phyloP scores from a whole-genome alignment of 2,113 vertebrate species.

The Tyrannus savana region DNA sequence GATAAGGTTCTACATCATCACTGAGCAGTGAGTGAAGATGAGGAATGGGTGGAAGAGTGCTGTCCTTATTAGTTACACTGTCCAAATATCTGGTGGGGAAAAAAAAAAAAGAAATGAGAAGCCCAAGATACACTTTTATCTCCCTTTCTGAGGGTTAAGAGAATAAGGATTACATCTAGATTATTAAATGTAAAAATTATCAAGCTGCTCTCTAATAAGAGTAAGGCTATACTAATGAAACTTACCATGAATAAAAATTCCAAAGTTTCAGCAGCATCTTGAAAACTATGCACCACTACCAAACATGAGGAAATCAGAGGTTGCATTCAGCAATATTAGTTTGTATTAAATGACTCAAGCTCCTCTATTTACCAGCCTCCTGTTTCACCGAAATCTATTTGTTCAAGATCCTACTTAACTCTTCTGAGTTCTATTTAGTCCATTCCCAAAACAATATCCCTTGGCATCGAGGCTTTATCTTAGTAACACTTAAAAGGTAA shows the following conservation, averaged over 20 bases:
- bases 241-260: not conserved
- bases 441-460: not conserved
- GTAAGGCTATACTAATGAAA: not conserved
- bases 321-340: not conserved
- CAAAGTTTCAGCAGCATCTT: not conserved
- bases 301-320: not conserved
- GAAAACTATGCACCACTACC: not conserved
- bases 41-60: conserved; percentile 94
- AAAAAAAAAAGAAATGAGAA: not conserved
- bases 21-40: conserved; percentile 96
- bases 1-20: conserved; percentile 91
- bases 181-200: not conserved
- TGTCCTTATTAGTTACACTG: conserved; percentile 97
- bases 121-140: not conserved
- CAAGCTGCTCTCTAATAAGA: not conserved
- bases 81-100: conserved; percentile 86
- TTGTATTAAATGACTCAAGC: not conserved
- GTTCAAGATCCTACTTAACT: not conserved
- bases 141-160: not conserved
- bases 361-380: not conserved
- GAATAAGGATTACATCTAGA: not conserved
- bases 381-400: not conserved
- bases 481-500: not conserved
- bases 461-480: not conserved
- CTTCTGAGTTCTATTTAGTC: not conserved